phyloP scores from a whole-genome alignment of 2,888 invertebrate genomes.

The Amiota communis region DNA sequence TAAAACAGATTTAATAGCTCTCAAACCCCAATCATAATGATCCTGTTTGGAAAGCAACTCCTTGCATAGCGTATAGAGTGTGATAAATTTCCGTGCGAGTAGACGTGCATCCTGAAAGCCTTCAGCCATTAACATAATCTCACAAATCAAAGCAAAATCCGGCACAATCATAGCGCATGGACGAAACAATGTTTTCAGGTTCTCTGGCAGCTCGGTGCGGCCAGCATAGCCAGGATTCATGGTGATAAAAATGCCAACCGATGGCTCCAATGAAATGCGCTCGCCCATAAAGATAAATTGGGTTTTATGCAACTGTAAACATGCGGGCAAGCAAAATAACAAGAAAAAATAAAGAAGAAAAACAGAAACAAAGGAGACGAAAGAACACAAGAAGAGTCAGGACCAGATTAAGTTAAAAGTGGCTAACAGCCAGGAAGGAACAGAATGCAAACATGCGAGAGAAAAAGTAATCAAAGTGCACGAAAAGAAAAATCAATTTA shows the following conservation, averaged over 20 bases:
- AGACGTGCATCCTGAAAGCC: constrained; percentile 95
- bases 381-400: neutral
- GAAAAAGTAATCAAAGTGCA: constrained; percentile 63
- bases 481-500: constrained; percentile 62
- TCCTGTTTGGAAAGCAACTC: constrained; percentile 95
- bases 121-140: constrained; percentile 98
- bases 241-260: constrained; percentile 94
- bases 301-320: constrained; percentile 78
- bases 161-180: constrained; percentile 99
- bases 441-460: constrained; percentile 27
- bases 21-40: constrained; percentile 98
- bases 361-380: neutral
- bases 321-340: constrained; percentile 23
- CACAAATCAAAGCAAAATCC: constrained; percentile 96
- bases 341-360: constrained; percentile 25
- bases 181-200: constrained; percentile 77
- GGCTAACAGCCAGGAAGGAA: constrained; percentile 19
- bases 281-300: constrained; percentile 91
- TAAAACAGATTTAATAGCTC: constrained; percentile 96
- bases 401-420: neutral
- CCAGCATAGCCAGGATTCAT: constrained; percentile 99
- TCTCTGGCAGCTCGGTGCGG: constrained; percentile 89
- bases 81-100: constrained; percentile 95
- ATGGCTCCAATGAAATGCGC: constrained; percentile 82
- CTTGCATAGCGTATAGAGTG: constrained; percentile 91